Base-by-base conservation (phyloP, 1,140 invertebrate species). In the Frieseomelitta varia region DNA sequence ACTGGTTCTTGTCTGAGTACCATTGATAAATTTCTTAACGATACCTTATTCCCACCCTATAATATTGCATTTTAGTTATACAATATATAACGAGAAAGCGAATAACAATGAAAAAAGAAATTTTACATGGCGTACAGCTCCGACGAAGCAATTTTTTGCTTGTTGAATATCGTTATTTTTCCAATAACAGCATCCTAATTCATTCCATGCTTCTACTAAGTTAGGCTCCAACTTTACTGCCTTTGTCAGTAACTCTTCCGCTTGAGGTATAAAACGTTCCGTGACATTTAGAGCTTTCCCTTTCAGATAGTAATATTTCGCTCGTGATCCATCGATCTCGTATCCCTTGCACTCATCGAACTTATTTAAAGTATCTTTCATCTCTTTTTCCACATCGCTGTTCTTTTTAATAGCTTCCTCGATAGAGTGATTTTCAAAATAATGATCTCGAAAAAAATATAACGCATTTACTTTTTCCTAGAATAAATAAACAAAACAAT, bases 151-250 rank as follows among this genome's bases (percentile, higher is more conserved):
- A 91, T 97, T 98, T 91, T 97, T 97, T 3, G 98, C 97, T 88
- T 97, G 97, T 88, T 96, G 95, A 47, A 98, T 95, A 92, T 98
- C 97, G 90, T 97, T 96, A 93, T 97, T 97, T 93, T 98, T 98
- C 97, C 97, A 98, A 93, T 98, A 98, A 93, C 97, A 98, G 93
- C 98, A 97, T 12, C 98, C 98, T 17, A 99, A 95, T 92, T 98
- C 97, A 92, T 98, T 98, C 98, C 98, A 99, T 11, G 98, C 98
- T 82, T 97, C 97, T 1, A 97, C 96, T 79, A 97, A 94, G 87
- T 97, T 97, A 21, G 97, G 97, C 92, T 98, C 97, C 27, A 98
- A 94, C 95, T 98, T 98, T 1, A 98, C 97, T 71, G 98, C 97
- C 95, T 97, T 98, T 53, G 97, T 97, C 34, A 98, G 94, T 53